Evolutionary conservation across 1,140 invertebrate genomes (phyloP).

Genomic region (Megathymus violae): DNA sequence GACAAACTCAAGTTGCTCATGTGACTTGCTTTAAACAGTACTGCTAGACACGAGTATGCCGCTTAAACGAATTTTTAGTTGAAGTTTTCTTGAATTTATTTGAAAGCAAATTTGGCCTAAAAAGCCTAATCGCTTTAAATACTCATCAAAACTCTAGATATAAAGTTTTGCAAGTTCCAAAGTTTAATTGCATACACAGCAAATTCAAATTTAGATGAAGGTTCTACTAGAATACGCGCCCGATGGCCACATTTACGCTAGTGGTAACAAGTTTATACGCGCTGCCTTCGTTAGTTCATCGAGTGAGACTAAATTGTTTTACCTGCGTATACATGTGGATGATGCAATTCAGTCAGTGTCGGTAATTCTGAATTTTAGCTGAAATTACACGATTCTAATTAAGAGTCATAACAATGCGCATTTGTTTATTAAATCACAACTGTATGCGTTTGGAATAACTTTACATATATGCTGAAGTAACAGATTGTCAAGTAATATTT

Average conservation of each 20-base stretch:
- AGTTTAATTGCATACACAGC: too few species aligned
- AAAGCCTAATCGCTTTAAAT: too few species aligned
- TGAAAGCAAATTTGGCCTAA: too few species aligned
- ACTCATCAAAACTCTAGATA: too few species aligned
- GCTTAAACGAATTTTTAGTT: too few species aligned
- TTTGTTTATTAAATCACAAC: neutral
- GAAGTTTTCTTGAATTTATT: too few species aligned
- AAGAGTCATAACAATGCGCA: neutral
- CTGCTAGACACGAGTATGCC: too few species aligned
- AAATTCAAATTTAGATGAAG: too few species aligned
- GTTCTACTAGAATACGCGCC: too few species aligned
- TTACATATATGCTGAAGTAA: neutral
- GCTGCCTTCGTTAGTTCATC: slow-evolving; percentile 42
- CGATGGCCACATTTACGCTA: slow-evolving; percentile 32
- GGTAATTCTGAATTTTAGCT: neutral
- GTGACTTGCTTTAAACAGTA: too few species aligned
- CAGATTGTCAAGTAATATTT: neutral
- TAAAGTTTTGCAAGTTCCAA: too few species aligned
- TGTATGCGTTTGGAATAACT: neutral
- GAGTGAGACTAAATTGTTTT: slow-evolving; percentile 36
- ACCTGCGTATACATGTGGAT: slow-evolving; percentile 1
- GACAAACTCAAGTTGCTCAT: too few species aligned
- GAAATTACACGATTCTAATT: neutral
- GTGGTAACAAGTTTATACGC: slow-evolving; percentile 41
- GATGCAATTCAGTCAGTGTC: neutral